Percentiles rank a stretch among this genome's conserved stretches.
Conservation (phyloP, 2,113 vertebrate species). For the Strix aluco region DNA sequence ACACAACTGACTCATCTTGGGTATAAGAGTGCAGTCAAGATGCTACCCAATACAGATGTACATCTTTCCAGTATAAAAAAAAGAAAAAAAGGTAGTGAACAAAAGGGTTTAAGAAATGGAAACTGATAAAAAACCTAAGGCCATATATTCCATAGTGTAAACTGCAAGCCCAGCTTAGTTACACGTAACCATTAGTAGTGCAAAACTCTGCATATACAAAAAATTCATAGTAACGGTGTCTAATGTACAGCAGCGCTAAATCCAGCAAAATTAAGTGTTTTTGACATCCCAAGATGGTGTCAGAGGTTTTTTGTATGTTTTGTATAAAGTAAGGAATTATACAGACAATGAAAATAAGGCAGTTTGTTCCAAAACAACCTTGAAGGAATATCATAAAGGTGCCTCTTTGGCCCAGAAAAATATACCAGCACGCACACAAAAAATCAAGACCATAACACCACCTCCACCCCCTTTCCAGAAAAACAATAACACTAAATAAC, state of each 20-base stretch:
- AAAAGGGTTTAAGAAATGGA: neutral
- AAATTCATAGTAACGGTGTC: neutral
- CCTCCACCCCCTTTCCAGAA: neutral
- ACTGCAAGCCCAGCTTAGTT: neutral
- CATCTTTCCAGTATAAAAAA: neutral
- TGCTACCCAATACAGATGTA: neutral
- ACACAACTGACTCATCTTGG: neutral
- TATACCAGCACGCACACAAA: neutral
- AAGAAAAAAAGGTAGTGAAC: neutral
- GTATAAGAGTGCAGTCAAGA: rapidly evolving
- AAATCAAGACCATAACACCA: neutral
- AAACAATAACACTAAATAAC: neutral
- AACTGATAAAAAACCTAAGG: neutral
- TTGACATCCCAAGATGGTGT: neutral
- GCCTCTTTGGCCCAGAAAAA: neutral
- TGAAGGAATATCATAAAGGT: neutral
- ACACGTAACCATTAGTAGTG: neutral
- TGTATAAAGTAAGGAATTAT: neutral
- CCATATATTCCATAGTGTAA: neutral
- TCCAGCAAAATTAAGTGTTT: neutral
- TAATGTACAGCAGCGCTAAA: neutral
- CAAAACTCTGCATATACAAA: neutral
- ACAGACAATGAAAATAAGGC: neutral
- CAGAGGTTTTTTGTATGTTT: neutral
- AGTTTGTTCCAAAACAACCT: neutral